These are phyloP conservation scores for Microchrysa polita DNA, from an alignment of 2,888 invertebrate species.

Conservation along the genomic window DNA sequence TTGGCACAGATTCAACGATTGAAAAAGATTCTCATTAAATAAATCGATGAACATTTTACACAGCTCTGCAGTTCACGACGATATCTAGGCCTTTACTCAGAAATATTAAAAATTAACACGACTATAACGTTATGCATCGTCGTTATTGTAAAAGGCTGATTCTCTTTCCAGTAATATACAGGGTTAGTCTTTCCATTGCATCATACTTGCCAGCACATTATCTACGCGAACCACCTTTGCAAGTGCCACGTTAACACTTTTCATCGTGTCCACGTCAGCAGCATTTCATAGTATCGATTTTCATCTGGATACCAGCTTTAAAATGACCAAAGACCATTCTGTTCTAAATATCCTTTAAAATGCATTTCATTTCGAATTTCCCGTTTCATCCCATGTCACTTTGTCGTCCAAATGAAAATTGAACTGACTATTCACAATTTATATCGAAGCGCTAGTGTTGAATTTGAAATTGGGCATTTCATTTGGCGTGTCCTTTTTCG, in stretches of 20 bases:
- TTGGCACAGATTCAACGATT: too few species aligned
- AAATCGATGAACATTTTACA: too few species aligned
- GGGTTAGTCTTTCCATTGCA: too few species aligned
- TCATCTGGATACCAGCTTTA: not conserved
- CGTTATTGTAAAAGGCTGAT: not conserved
- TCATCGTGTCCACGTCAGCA: not conserved
- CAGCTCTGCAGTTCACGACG: too few species aligned
- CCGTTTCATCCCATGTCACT: slow-evolving; percentile 6
- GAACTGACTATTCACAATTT: slow-evolving; percentile 24
- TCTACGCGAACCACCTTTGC: too few species aligned
- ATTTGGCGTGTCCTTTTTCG: not conserved
- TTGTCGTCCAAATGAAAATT: slow-evolving; percentile 10
- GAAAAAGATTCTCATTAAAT: too few species aligned
- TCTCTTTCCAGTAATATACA: too few species aligned
- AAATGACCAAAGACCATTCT: slow-evolving; percentile 3
- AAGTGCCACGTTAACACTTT: not conserved
- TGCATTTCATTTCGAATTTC: slow-evolving; percentile 31
- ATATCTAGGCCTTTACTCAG: too few species aligned
- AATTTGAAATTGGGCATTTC: not conserved
- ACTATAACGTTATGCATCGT: too few species aligned
- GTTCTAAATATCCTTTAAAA: slow-evolving; percentile 17
- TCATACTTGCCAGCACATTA: too few species aligned
- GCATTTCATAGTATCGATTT: slow-evolving; percentile 4
- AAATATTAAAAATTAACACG: too few species aligned
- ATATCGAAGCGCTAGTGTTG: not conserved